Conservation (phyloP, 2,888 invertebrate genomes). For the Baronia brevicornis region DNA sequence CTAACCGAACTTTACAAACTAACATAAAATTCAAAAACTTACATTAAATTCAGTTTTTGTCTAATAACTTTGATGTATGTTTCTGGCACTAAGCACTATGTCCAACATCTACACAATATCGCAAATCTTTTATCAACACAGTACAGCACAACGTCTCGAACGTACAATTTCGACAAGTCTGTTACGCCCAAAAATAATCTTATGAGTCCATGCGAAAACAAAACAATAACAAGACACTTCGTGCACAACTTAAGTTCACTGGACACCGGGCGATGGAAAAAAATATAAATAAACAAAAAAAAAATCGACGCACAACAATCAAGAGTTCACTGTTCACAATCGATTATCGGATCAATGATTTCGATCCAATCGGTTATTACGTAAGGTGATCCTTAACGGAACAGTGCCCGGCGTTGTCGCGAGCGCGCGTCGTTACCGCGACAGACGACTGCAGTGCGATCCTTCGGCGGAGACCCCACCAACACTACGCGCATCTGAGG, state of each 20-base stretch:
- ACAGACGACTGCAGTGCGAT: slow-evolving; percentile 76
- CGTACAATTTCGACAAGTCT: slow-evolving; percentile 45
- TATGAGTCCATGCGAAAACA: slow-evolving; percentile 51
- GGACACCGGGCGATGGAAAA: slow-evolving; percentile 26
- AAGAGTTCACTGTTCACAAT: slow-evolving; percentile 63
- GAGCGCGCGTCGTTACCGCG: slow-evolving; percentile 65
- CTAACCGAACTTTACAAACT: no score
- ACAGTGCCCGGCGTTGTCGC: slow-evolving; percentile 44
- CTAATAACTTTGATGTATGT: no score
- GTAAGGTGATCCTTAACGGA: slow-evolving; percentile 52
- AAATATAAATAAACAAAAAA: slow-evolving; percentile 33
- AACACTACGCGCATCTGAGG: slow-evolving; percentile 78
- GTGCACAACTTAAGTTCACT: slow-evolving; percentile 57
- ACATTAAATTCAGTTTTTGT: no score
- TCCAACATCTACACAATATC: slow-evolving; percentile 42
- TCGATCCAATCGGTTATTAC: slow-evolving; percentile 66
- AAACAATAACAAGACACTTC: slow-evolving; percentile 58
- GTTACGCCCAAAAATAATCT: slow-evolving; percentile 54
- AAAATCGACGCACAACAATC: slow-evolving; percentile 34
- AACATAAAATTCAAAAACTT: no score
- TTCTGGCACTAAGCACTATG: slow-evolving; percentile 45
- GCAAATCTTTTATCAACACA: slow-evolving; percentile 35
- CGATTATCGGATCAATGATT: slow-evolving; percentile 60
- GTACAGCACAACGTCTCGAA: slow-evolving; percentile 32
- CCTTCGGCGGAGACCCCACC: slow-evolving; percentile 77